Base-by-base conservation (phyloP, 2,888 invertebrate species). In the Pandemis heparana region DNA sequence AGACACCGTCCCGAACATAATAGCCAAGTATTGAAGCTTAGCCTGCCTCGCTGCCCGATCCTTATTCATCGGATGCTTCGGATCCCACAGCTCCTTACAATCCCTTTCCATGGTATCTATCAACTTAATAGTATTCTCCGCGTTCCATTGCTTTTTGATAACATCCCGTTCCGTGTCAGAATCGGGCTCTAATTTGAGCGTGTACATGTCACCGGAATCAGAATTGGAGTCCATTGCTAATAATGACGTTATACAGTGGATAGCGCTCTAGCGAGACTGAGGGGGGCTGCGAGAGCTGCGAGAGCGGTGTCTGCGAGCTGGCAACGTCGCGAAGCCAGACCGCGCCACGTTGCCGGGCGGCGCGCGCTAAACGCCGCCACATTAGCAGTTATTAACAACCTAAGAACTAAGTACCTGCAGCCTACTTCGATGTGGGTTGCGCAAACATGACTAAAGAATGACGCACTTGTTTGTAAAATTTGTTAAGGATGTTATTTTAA, bases 201-300 rank as follows among this genome's bases (percentile, higher is more conserved):
- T 84, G 74, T 82, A 86, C 76, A 86, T 79, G 78, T 91, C 92
- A 62, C 83, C 82, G 12, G 89, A 89, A 81, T 89, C 88, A 41
- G 88, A 88, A 82, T 86, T 89, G 65, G 88, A 88, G 85, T 92
- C 90, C 92, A 93, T 93, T 76, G 78, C 77, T 63, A 53, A 56
- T 78, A 79, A 82, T 81, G 78, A 81, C 90, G 91, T 87, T 80
- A 80, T 82, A 80, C 81, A 83, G 83, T 85, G 81, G 79, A 81
- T 83, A 80, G 83, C 85, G 90, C 90, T 93, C 92, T 92, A 92
- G 92, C 90, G 92, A 93, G 91, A 93, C 93, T 93, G 91, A 87
- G 85, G 84, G 83, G 81, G 77, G 77, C 77, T 77, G 75, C 75
- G 89, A 87, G 89, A 88, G 87, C 85, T 81, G 79, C 83, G 90